Evolutionary conservation across 2,888 invertebrate species (phyloP), one percentile per base, ranked within the genome.

Genomic region (Nezara viridula): DNA sequence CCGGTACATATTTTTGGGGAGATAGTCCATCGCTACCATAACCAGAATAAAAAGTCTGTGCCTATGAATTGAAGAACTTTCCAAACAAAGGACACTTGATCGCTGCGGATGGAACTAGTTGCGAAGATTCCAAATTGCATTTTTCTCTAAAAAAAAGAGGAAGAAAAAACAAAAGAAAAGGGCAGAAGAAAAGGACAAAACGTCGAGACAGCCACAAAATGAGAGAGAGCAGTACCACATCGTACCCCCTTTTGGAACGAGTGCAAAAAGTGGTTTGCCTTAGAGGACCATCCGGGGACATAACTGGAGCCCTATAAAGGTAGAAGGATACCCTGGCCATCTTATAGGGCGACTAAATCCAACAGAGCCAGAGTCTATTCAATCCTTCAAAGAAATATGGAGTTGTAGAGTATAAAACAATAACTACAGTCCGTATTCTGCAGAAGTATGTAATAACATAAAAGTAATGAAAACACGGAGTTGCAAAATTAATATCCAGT

Each of bases 211-310:
- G 66, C 5, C 66, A 73, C 37, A 73, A 37, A 73, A 73, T 60
- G 27, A 9, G 2, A 37, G 19, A 16, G 27, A 60, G 21, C 32
- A 14, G 27, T 16, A 27, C 27, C 3, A 21, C 14, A 73, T 5
- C 37, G 6, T 16, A 7, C 16, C 32, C 66, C 16, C 37, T 73
- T 73, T 37, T 37, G 66, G 66, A 73, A 73, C 1, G 32, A 37
- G 37, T 7, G 19, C 32, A 73, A 73, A 73, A 73, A 73, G 66
- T 73, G 32, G 66, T 73, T 73, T 19, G 66, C 66, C 66, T 73
- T 37, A 73, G 66, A 19, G 37, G 6, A 73, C 66, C 66, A 73
- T 73, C 19, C 32, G 21, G 32, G 66, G 66, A 21, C 37, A 73
- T 19, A 7, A 37, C 32, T 73, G 5, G 19, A 60, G 24, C 66